These are phyloP conservation scores for Pocillopora grandis DNA, from an alignment of 92 coral and sea anemone genomes.

Conservation along the genomic window DNA sequence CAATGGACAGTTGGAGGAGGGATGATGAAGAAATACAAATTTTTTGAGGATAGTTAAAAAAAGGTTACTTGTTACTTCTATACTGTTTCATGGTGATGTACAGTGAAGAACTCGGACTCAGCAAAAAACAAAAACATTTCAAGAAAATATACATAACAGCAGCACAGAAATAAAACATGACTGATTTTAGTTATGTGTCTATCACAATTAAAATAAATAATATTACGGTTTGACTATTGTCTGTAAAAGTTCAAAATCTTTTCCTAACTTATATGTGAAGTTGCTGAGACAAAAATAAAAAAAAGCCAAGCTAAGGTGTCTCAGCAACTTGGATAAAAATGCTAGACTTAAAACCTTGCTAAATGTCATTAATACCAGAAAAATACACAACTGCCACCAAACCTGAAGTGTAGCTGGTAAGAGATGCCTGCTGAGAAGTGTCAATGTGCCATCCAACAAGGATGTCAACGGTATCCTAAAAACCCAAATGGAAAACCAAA, in stretches of 20 bases:
- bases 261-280: no score
- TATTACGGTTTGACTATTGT: no score
- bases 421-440: conserved; percentile 82
- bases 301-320: no score
- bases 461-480: conserved; percentile 94
- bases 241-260: no score
- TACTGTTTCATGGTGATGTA: not conserved
- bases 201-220: no score
- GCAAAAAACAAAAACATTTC: not conserved
- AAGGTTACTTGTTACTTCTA: not conserved
- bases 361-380: no score
- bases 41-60: not conserved
- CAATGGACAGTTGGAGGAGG: no score
- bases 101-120: not conserved
- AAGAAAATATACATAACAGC: no score
- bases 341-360: not conserved
- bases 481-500: not conserved
- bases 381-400: conserved; percentile 2
- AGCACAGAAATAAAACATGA: no score
- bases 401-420: conserved; percentile 95
- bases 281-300: no score
- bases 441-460: conserved; percentile 99
- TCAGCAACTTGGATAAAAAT: not conserved
- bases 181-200: no score
- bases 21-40: no score